Base-by-base conservation (phyloP, 1,140 invertebrate genomes). In the Drosophila erecta region DNA sequence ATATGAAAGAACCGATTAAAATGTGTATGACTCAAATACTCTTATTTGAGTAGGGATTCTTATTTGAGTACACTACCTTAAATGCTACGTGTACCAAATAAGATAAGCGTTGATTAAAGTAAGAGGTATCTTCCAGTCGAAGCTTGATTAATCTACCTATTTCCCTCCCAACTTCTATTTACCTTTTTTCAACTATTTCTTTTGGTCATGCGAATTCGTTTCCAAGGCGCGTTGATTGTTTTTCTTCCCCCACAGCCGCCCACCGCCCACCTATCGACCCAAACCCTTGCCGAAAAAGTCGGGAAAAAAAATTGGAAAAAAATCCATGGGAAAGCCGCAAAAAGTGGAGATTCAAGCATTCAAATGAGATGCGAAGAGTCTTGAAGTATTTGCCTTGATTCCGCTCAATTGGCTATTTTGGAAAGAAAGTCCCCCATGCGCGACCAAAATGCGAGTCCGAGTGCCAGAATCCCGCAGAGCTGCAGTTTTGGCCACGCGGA, bases 361-460 rank as follows among this genome's bases (percentile, higher is more conserved):
- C 65, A 71, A 71, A 71, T 71, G 65, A 71, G 67, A 71, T 71
- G 67, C 67, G 67, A 43, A 71, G 67, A 70, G 67, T 57, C 67
- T 27, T 71, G 67, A 70, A 70, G 67, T 70, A 71, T 71, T 71
- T 71, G 67, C 67, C 67, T 70, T 70, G 67, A 70, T 70, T 70
- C 64, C 61, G 66, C 65, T 70, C 66, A 57, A 71, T 71, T 71
- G 64, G 67, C 67, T 57, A 71, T 71, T 71, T 71, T 35, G 51
- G 67, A 71, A 71, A 71, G 67, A 71, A 71, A 71, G 67, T 71
- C 67, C 66, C 62, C 64, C 44, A 64, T 37, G 59, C 37, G 59
- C 59, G 62, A 30, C 59, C 37, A 33, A 55, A 53, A 51, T 15
- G 54, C 59, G 57, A 66, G 33, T 66, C 60, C 64, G 50, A 64